phyloP scores from a whole-genome alignment of 2,113 vertebrate genomes.

The Lipotes vexillifer region DNA sequence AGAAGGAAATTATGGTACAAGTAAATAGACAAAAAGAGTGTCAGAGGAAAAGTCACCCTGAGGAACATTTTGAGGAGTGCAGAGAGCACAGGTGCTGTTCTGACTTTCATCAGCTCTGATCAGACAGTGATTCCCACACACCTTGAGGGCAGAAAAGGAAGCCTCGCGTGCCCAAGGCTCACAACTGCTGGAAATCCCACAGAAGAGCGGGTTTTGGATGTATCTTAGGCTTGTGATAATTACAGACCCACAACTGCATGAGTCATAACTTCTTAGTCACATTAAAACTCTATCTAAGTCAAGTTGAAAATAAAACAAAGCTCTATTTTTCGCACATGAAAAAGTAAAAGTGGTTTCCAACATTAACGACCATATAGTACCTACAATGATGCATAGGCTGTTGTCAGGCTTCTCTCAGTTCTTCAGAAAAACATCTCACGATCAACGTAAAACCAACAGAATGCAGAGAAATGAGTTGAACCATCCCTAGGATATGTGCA shows the following conservation, averaged over 20 bases:
- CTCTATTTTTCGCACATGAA: slow-evolving; percentile 36
- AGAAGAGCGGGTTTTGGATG: slow-evolving; percentile 43
- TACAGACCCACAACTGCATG: slow-evolving; percentile 48
- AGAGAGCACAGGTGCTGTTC: neutral
- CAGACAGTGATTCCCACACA: neutral
- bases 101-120: neutral
- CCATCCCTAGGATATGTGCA: neutral
- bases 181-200: neutral
- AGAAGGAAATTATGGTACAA: neutral
- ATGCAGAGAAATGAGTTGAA: neutral
- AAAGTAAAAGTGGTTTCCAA: neutral
- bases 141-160: neutral
- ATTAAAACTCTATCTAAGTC: slow-evolving; percentile 43
- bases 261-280: slow-evolving; percentile 69
- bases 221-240: slow-evolving; percentile 43
- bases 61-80: neutral
- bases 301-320: slow-evolving; percentile 56
- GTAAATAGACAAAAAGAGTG: neutral
- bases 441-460: neutral
- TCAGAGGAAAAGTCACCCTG: neutral
- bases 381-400: neutral
- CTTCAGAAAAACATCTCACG: neutral
- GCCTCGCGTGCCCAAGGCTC: neutral
- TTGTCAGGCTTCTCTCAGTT: neutral
- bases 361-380: neutral